Conservation (phyloP, 2,888 invertebrate genomes). For the Beris morrisii region DNA sequence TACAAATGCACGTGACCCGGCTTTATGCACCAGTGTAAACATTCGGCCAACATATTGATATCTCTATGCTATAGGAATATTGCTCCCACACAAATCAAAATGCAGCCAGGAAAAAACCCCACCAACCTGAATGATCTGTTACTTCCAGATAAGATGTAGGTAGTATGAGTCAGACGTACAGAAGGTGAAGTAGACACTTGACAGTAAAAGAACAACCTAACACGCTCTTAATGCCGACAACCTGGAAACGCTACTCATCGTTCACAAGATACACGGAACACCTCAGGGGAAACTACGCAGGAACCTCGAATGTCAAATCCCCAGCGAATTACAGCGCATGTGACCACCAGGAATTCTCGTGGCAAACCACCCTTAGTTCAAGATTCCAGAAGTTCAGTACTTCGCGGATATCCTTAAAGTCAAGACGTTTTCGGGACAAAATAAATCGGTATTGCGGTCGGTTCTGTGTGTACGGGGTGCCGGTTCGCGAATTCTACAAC, state of each 20-base stretch:
- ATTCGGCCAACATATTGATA: conserved; percentile 21
- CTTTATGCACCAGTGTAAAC: conserved; percentile 34
- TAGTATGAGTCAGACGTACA: no score
- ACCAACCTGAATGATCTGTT: neutral
- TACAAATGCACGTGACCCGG: conserved; percentile 37
- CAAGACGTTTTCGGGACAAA: conserved; percentile 18
- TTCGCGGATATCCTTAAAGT: conserved; percentile 29
- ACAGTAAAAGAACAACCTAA: no score
- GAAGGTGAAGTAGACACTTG: no score
- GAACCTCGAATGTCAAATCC: no score
- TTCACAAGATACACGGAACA: no score
- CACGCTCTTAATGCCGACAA: no score
- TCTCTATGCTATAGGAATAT: neutral
- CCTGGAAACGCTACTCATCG: no score
- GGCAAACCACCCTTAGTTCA: conserved; percentile 10
- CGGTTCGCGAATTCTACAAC: neutral
- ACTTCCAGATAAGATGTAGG: neutral
- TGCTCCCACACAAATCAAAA: neutral
- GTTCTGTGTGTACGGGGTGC: neutral
- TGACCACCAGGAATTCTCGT: conserved; percentile 31
- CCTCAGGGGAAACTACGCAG: no score
- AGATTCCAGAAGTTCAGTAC: conserved; percentile 20
- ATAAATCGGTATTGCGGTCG: neutral
- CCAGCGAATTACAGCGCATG: conserved; percentile 26
- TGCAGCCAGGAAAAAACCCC: no score